Percentiles rank a stretch among this genome's conserved stretches.
phyloP scores from a whole-genome alignment of 2,113 vertebrate species.

The Delphinus delphis region DNA sequence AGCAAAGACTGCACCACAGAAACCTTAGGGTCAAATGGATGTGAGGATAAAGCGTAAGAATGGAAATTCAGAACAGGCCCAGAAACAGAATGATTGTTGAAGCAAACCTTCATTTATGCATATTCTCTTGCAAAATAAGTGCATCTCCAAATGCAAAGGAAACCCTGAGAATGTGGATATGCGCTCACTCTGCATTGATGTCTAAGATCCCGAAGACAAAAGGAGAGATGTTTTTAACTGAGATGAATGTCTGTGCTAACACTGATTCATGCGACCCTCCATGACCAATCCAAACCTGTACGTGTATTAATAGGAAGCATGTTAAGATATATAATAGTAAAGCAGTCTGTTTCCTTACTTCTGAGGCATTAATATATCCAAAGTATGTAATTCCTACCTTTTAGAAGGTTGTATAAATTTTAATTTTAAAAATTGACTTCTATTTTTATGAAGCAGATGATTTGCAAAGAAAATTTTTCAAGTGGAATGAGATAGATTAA shows the following conservation, averaged over 20 bases:
- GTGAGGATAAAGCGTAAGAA: neutral
- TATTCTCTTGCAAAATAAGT: neutral
- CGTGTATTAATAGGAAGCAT: neutral
- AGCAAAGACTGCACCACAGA: neutral
- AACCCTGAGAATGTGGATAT: neutral
- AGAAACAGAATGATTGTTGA: neutral
- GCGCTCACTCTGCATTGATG: neutral
- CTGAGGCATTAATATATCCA: neutral
- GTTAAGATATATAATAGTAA: neutral
- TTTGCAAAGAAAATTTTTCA: neutral
- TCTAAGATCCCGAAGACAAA: neutral
- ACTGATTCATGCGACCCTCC: accelerated
- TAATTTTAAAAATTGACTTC: neutral
- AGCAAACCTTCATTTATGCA: neutral
- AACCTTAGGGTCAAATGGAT: neutral
- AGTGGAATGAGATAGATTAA: neutral
- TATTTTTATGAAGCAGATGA: neutral
- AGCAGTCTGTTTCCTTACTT: neutral
- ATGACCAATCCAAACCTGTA: neutral
- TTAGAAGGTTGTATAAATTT: neutral
- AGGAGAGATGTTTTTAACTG: neutral
- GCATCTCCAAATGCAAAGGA: neutral
- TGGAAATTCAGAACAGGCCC: neutral
- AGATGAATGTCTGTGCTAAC: neutral
- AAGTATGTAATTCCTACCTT: neutral